Evolutionary conservation across 2,113 vertebrate species (phyloP), one percentile per base, ranked within the genome.

Genomic region (Diphyllodes magnificus): DNA sequence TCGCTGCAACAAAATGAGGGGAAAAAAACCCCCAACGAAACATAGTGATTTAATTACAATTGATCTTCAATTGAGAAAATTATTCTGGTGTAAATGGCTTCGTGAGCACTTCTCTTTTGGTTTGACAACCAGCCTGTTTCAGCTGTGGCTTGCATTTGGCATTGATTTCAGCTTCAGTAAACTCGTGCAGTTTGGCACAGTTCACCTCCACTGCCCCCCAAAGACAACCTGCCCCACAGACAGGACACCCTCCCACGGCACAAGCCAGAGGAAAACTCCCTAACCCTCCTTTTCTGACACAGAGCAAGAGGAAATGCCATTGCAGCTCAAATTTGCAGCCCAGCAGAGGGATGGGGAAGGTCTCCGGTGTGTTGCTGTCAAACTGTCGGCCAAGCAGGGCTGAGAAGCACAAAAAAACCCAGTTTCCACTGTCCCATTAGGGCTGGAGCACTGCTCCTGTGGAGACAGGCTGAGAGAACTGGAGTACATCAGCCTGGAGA

Each of bases 371-470:
- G 54, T 6, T 45, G 42, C 35, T 50, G 53, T 30, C 61, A 86
- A 25, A 28, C 7, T 2, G 0, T 0, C 2, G 7, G 13, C 25
- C 23, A 33, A 39, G n/a, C 42, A 35, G 0, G 1, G 50, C 45
- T 31, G 45, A 44, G 44, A 11, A 64, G 21, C 0, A 0, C 13
- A 33, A 39, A 71, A 79, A 70, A 60, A 4, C 0, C 10, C 30
- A 17, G 1, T 47, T 51, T 50, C 12, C 18, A 13, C 3, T 1
- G 39, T 9, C 9, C n/a, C 6, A 1, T 20, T 51, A 15, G 45
- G 45, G 30, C n/a, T 53, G 78, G 45, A 53, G 30, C 20, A 17
- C 31, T 21, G 30, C 20, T 65, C 6, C 27, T 20, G 13, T 23
- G 33, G 44, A 73, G 10, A 28, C 50, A 37, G 27, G 27, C 59